Percentiles rank a stretch among this genome's conserved stretches.
Conservation (phyloP, 1,140 invertebrate species). For the Brachionus asplanchnoidis region DNA sequence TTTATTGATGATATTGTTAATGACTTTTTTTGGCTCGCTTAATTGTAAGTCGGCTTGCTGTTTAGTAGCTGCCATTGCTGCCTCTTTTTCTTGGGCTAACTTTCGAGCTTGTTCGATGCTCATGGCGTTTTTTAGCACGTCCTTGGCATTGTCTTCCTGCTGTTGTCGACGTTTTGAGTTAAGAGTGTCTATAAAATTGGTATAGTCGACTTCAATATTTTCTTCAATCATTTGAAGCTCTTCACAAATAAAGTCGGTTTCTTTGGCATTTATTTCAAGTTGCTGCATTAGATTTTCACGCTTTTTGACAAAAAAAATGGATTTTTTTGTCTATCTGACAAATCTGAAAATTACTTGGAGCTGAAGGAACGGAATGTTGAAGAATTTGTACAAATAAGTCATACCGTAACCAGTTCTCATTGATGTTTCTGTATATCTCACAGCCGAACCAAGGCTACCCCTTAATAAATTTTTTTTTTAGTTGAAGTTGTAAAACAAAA, state of each 20-base stretch:
- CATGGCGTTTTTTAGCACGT: constrained; percentile 45
- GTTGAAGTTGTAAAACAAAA: too few relatives aligned
- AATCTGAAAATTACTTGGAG: constrained; percentile 64
- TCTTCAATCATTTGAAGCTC: constrained; percentile 66
- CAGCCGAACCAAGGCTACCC: constrained; percentile 61
- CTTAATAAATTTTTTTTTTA: constrained; percentile 47
- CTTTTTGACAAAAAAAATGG: constrained; percentile 30
- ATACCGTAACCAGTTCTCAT: constrained; percentile 95
- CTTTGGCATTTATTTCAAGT: constrained; percentile 77
- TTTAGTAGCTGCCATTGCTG: background rate
- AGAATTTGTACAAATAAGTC: constrained; percentile 87
- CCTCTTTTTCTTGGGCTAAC: constrained; percentile 11
- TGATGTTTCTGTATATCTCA: constrained; percentile 83
- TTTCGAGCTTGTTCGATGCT: constrained; percentile 42
- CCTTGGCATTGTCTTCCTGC: constrained; percentile 50
- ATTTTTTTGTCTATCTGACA: background rate
- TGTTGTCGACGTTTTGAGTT: constrained; percentile 48
- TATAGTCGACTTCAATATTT: constrained; percentile 38
- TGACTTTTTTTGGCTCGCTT: background rate
- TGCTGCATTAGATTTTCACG: constrained; percentile 75
- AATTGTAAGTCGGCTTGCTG: constrained; percentile 8
- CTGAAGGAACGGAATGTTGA: constrained; percentile 88
- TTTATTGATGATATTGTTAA: constrained; percentile 28
- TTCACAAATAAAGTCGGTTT: constrained; percentile 72
- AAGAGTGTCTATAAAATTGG: constrained; percentile 50